Conservation (phyloP, 2,113 vertebrate species). For the Natator depressus region DNA sequence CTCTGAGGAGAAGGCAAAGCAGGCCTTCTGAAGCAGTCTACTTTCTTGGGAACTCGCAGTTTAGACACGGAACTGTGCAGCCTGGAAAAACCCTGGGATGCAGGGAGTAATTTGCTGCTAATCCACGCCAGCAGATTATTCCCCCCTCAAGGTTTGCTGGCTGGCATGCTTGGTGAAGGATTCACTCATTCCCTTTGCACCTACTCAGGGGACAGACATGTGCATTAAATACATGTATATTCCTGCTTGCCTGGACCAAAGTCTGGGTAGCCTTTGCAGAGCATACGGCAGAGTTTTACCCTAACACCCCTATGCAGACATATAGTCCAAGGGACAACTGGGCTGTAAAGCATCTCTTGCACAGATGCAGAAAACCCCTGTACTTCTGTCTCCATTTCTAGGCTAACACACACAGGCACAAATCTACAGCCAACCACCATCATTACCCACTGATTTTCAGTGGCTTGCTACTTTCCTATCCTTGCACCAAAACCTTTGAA, state of each 20-base stretch:
- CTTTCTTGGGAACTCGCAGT: neutral
- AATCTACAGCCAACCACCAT: neutral
- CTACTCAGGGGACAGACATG: neutral
- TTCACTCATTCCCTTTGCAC: neutral
- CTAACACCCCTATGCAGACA: neutral
- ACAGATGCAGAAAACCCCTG: neutral
- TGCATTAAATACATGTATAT: neutral
- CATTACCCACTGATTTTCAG: neutral
- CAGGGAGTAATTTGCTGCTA: neutral
- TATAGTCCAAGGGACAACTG: neutral
- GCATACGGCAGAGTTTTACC: neutral
- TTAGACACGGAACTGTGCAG: neutral
- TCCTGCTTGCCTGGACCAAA: neutral
- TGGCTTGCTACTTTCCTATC: neutral
- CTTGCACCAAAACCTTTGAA: neutral
- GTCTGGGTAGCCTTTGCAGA: neutral
- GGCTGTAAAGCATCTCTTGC: neutral
- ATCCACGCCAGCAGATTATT: neutral
- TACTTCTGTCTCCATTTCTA: neutral
- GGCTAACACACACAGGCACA: neutral
- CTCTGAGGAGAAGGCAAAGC: neutral
- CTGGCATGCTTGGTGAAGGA: accelerated
- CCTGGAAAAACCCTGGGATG: neutral
- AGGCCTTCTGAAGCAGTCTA: neutral
- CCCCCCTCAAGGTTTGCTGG: neutral